phyloP scores from a whole-genome alignment of 2,888 invertebrate genomes.

The Plagodis pulveraria region DNA sequence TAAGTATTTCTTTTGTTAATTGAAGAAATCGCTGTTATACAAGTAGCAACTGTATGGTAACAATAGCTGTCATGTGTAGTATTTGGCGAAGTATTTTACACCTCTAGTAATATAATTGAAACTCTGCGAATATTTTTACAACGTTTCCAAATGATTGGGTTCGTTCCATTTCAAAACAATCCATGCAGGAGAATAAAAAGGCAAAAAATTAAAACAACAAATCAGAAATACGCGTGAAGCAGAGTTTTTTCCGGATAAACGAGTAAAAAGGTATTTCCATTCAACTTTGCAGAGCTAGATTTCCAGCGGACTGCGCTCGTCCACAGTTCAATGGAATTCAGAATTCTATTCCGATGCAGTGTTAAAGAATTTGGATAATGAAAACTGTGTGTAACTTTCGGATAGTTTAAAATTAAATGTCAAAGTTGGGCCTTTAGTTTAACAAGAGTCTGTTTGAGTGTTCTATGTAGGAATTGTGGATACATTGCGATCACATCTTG shows the following conservation, averaged over 20 bases:
- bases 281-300: constrained; percentile 69
- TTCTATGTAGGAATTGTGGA: constrained; percentile 46
- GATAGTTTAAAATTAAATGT: constrained; percentile 56
- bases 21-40: no score
- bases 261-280: constrained; percentile 65
- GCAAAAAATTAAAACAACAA: constrained; percentile 39
- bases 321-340: constrained; percentile 69
- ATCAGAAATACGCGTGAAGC: constrained; percentile 55
- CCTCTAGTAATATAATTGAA: neutral
- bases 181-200: constrained; percentile 24
- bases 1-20: no score
- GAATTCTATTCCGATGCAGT: constrained; percentile 63
- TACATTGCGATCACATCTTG: constrained; percentile 60
- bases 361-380: constrained; percentile 64
- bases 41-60: no score
- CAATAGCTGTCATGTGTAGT: no score
- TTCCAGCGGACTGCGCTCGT: constrained; percentile 60
- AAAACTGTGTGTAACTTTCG: constrained; percentile 56
- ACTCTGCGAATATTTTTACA: neutral
- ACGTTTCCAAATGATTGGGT: constrained; percentile 8
- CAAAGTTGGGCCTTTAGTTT: constrained; percentile 27
- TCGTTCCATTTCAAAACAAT: constrained; percentile 14
- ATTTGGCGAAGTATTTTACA: neutral
- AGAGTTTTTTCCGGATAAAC: constrained; percentile 53
- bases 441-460: constrained; percentile 21